Evolutionary conservation across 2,888 invertebrate genomes (phyloP).

Genomic region (Leptinotarsa juncta): DNA sequence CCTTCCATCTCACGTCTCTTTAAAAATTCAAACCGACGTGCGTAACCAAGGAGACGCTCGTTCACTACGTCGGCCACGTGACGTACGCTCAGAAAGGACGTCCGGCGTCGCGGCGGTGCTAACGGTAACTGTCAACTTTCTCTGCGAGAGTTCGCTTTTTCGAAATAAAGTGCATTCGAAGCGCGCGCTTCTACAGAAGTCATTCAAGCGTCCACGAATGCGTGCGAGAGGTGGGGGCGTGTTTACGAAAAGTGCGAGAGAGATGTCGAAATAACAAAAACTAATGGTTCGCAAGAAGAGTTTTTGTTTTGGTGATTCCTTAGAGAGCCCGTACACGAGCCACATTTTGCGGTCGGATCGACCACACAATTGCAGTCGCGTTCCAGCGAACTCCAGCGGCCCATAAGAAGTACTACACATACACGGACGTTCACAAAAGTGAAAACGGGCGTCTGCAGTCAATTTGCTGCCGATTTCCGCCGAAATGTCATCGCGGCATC

Average conservation of each 20-base stretch:
- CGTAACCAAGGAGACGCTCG: constrained; percentile 23
- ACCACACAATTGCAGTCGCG: too few relatives aligned
- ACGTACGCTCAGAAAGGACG: constrained; percentile 6
- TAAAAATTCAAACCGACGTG: constrained; percentile 3
- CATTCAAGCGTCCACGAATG: neutral
- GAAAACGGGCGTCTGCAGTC: too few relatives aligned
- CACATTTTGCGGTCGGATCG: too few relatives aligned
- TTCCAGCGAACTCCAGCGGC: too few relatives aligned
- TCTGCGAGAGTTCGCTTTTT: constrained; percentile 34
- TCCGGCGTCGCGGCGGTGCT: constrained; percentile 40
- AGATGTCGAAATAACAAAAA: neutral
- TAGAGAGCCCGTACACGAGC: too few relatives aligned
- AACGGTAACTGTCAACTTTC: constrained; percentile 40
- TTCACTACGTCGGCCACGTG: constrained; percentile 29
- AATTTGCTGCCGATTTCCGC: too few relatives aligned
- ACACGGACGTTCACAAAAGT: too few relatives aligned
- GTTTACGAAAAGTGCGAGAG: neutral
- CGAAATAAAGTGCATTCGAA: constrained; percentile 15
- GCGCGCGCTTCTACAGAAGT: constrained; percentile 27
- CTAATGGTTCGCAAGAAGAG: neutral
- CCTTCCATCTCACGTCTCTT: constrained; percentile 9
- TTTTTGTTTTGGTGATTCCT: too few relatives aligned
- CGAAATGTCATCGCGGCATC: too few relatives aligned
- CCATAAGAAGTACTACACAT: too few relatives aligned
- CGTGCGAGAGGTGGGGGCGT: neutral